phyloP scores from a whole-genome alignment of 2,113 vertebrate genomes.

The Chlamydotis undulata region DNA sequence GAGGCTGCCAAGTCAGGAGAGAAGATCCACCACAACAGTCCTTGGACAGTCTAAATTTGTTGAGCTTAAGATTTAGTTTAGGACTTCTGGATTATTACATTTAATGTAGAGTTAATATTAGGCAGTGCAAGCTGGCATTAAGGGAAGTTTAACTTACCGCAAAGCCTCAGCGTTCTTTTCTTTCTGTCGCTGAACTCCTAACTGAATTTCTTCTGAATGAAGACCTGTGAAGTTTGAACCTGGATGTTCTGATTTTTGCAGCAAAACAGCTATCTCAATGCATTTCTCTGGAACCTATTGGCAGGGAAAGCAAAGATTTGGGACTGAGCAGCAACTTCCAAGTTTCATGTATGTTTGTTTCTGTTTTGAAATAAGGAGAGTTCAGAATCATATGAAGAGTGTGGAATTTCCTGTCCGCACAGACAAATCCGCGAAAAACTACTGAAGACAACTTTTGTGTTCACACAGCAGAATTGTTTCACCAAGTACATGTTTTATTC shows the following conservation, averaged over 20 bases:
- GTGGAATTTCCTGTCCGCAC: neutral
- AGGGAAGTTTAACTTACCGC: constrained; percentile 74
- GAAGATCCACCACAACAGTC: neutral
- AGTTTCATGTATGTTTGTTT: neutral
- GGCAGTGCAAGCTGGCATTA: neutral
- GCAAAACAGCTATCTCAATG: constrained; percentile 77
- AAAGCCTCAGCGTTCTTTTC: constrained; percentile 86
- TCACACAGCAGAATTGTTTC: neutral
- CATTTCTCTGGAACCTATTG: constrained; percentile 85
- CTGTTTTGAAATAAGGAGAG: neutral
- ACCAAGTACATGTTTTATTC: neutral
- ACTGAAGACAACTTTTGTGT: neutral
- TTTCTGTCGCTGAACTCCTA: constrained; percentile 81
- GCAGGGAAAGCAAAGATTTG: neutral
- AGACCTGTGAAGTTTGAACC: constrained; percentile 65
- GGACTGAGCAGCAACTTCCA: fast-evolving
- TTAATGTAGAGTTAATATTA: neutral
- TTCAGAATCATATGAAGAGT: neutral
- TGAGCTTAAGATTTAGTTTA: neutral
- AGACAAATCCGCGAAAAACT: neutral
- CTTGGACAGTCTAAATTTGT: neutral
- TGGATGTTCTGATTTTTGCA: constrained; percentile 79
- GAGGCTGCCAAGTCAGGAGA: neutral
- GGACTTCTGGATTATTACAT: neutral
- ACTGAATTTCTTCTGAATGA: constrained; percentile 76